Evolutionary conservation across 2,113 vertebrate genomes (phyloP).

Genomic region (Chloropsis hardwickii): DNA sequence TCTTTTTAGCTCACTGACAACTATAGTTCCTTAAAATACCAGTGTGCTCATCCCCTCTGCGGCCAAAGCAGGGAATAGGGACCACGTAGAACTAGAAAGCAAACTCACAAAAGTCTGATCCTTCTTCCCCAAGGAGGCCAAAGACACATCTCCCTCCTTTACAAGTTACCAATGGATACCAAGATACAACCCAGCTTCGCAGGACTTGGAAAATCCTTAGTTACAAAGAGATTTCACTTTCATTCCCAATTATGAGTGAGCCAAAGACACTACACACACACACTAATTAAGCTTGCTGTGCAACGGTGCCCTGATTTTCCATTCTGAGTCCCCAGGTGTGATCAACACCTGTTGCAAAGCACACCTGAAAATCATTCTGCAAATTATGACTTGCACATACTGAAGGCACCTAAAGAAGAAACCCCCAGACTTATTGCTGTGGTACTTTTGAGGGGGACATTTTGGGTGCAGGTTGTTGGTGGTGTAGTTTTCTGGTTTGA

Average conservation of each 20-base stretch:
- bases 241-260: accelerated
- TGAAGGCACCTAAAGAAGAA: neutral
- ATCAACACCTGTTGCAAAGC: neutral
- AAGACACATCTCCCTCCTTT: accelerated
- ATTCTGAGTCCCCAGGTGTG: accelerated
- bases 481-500: neutral
- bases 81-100: accelerated
- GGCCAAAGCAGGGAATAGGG: neutral
- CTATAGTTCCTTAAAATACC: neutral
- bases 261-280: too few relatives aligned
- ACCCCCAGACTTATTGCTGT: neutral
- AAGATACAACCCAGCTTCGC: accelerated
- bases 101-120: neutral
- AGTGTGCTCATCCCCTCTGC: accelerated
- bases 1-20: neutral
- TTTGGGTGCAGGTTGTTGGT: too few relatives aligned
- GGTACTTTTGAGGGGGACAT: neutral
- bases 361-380: neutral
- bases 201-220: neutral
- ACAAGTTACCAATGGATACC: neutral
- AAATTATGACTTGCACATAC: accelerated
- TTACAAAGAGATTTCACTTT: neutral
- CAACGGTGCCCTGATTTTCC: accelerated
- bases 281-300: accelerated
- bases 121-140: neutral